Percentiles rank a stretch among this genome's conserved stretches.
Evolutionary conservation across 2,888 invertebrate genomes (phyloP).

Genomic region (Drosophila parthenogenetica): DNA sequence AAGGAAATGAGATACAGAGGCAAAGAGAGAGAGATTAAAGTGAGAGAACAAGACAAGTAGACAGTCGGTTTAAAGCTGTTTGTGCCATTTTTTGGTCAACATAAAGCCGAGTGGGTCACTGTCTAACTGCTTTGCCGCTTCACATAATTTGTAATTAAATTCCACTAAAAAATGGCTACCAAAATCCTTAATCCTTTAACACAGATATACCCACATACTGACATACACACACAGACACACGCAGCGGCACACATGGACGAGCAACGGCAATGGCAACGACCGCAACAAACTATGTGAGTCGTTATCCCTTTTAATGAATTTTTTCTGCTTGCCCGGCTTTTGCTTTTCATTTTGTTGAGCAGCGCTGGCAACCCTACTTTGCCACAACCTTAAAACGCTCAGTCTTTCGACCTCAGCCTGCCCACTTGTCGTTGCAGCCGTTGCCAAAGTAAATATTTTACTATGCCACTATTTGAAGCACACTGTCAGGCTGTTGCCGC

Average conservation of each 20-base stretch:
- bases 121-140: slow-evolving; percentile 57
- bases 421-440: slow-evolving; percentile 47
- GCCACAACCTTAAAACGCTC: slow-evolving; percentile 15
- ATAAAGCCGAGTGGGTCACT: slow-evolving; percentile 28
- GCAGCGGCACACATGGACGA: slow-evolving; percentile 25
- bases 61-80: slow-evolving; percentile 26
- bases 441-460: slow-evolving; percentile 78
- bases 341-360: slow-evolving; percentile 59
- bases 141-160: slow-evolving; percentile 77
- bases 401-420: slow-evolving; percentile 4
- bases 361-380: slow-evolving; percentile 33
- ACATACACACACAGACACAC: slow-evolving; percentile 13
- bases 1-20: neutral
- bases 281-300: slow-evolving; percentile 71
- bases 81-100: slow-evolving; percentile 26
- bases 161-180: slow-evolving; percentile 66
- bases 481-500: slow-evolving; percentile 72
- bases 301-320: slow-evolving; percentile 81
- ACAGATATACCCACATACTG: slow-evolving; percentile 27
- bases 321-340: slow-evolving; percentile 66
- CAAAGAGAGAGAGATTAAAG: neutral
- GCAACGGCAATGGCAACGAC: slow-evolving; percentile 30
- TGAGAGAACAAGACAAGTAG: neutral
- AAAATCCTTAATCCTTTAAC: slow-evolving; percentile 68
- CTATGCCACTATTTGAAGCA: slow-evolving; percentile 78